These are phyloP conservation scores for Pseudocheirus occidentalis DNA, from an alignment of 2,797 vertebrate genomes.

Conservation along the genomic window DNA sequence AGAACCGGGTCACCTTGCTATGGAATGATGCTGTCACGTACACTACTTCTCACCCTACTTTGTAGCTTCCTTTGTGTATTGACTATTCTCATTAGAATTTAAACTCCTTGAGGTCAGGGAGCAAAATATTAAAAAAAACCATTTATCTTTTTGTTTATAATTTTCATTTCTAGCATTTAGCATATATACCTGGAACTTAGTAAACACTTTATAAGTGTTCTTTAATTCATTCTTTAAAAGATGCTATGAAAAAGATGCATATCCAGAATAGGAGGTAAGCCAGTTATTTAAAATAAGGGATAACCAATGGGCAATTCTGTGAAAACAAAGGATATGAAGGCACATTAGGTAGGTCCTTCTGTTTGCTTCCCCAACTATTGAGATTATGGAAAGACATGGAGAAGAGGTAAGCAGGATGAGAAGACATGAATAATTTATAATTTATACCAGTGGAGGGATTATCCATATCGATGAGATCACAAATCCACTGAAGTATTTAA, in stretches of 20 bases:
- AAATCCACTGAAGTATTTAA: background rate
- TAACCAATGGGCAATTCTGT: background rate
- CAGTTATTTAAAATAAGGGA: background rate
- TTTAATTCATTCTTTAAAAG: background rate
- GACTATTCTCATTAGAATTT: background rate
- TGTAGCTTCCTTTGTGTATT: background rate
- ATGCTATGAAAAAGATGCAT: background rate
- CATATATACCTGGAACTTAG: background rate
- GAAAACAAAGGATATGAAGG: background rate
- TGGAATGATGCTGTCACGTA: background rate
- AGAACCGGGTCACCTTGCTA: background rate
- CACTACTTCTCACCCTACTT: background rate
- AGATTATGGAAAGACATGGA: background rate
- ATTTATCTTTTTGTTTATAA: background rate
- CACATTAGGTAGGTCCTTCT: background rate
- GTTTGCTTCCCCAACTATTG: background rate
- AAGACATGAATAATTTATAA: background rate
- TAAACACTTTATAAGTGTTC: background rate
- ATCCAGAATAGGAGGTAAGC: background rate
- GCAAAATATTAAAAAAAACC: background rate
- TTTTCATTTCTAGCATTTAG: background rate
- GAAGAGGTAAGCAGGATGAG: background rate
- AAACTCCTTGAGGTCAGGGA: background rate
- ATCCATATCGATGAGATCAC: background rate
- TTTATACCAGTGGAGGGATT: background rate